Base-by-base conservation (phyloP, 1,140 invertebrate genomes). In the Gerris buenoi region DNA sequence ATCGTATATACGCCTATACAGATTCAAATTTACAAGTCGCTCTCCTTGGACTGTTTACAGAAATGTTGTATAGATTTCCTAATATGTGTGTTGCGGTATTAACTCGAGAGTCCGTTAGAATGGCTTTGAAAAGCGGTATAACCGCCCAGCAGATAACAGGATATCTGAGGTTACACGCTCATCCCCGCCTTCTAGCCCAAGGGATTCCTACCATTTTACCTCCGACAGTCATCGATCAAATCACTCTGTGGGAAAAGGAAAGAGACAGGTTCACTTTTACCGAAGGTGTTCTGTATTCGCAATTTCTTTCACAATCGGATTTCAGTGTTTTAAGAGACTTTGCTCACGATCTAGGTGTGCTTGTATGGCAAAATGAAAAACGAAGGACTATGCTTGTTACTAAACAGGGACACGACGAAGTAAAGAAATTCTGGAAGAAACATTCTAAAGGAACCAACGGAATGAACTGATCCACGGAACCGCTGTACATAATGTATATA, bases 1-100 rank as follows among this genome's bases (percentile, higher is more conserved):
- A 96, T 77, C 81, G 95, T 70, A 86, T 97, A 23, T 97, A 97
- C 78, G 95, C 95, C 14, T 98, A 98, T 75, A 97, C 95, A 64
- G 88, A 93, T 77, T 95, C 93, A 58, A 88, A 88, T 74, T 82
- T 98, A 56, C 92, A 97, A 81, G 89, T 96, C 10, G 92, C 95
- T 5, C 79, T 98, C 46, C 79, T 98, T 46, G 91, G 89, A 5
- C 79, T 98, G 14, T 98, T 98, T 75, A 92, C 89, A 63, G 91
- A 97, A 78, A 83, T 96, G 73, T 77, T 95, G 26, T 96, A 95
- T 78, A 88, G 93, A 74, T 96, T 98, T 82, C 94, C 95, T 0
- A 97, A 98, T 80, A 80, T 98, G 74, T 86, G 91, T 60, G 93
- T 97, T 46, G 94, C 91, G 13, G 87, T 96, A 68, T 81, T 99